These are phyloP conservation scores for Montifringilla adamsi DNA, from an alignment of 2,113 vertebrate species.

Conservation along the genomic window DNA sequence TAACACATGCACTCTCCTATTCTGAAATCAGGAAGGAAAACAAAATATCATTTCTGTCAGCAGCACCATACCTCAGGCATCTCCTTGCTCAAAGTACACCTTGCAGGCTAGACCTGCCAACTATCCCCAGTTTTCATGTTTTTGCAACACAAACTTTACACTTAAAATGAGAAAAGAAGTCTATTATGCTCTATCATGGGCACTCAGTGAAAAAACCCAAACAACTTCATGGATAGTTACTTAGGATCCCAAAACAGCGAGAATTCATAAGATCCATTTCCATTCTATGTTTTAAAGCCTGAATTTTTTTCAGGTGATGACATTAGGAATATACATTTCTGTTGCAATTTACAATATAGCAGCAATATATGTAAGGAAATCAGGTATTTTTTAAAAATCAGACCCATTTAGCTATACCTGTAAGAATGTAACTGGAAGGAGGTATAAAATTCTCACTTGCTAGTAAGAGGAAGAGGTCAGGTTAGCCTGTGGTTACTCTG, in stretches of 20 bases:
- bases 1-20: not conserved
- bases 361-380: not conserved
- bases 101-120: not conserved
- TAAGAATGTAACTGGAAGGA: not conserved
- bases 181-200: not conserved
- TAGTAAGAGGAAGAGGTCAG: not conserved
- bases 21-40: not conserved
- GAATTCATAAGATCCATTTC: not conserved
- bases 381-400: not conserved
- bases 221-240: not conserved
- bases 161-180: not conserved
- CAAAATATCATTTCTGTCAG: not conserved
- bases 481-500: not conserved
- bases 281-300: not conserved
- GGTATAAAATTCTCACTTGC: not conserved
- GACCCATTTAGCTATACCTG: not conserved
- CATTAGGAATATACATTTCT: not conserved
- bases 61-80: not conserved
- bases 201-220: not conserved
- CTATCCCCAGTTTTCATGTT: not conserved
- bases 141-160: not conserved
- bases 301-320: not conserved
- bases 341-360: not conserved
- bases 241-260: not conserved
- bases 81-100: accelerated